A percentile compares a stretch with the other conserved stretches of the same genome.
phyloP scores from a whole-genome alignment of 2,797 vertebrate species.

The Sebastes taczanowskii region DNA sequence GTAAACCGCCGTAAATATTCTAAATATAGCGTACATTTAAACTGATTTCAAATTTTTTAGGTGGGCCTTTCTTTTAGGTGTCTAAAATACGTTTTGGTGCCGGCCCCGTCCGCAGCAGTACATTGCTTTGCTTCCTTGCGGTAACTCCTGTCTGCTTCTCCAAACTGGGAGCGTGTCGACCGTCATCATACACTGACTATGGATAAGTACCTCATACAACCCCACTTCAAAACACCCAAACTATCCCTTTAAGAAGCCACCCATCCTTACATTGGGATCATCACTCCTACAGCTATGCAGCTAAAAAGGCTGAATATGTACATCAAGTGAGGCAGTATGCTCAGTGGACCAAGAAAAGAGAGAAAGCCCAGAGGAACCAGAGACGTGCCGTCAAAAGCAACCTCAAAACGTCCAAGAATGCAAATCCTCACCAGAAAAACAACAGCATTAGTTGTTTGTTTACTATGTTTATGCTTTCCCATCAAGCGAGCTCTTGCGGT shows the following conservation, averaged over 20 bases:
- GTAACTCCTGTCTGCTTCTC: no score
- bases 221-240: no score
- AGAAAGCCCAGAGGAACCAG: neutral
- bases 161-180: no score
- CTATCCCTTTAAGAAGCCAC: neutral
- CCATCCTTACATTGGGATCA: neutral
- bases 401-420: neutral
- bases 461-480: neutral
- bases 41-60: no score
- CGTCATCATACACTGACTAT: no score
- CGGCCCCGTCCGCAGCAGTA: no score
- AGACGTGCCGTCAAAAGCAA: neutral
- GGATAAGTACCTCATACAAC: no score
- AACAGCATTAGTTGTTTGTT: neutral
- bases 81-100: no score
- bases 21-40: no score
- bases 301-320: neutral
- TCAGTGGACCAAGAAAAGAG: constrained; percentile 20
- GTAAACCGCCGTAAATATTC: no score
- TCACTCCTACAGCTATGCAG: neutral
- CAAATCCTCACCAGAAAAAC: neutral
- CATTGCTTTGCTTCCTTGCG: no score
- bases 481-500: neutral
- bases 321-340: neutral
- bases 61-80: no score